Base-by-base conservation (phyloP, 2,113 vertebrate species). In the Bufo bufo region DNA sequence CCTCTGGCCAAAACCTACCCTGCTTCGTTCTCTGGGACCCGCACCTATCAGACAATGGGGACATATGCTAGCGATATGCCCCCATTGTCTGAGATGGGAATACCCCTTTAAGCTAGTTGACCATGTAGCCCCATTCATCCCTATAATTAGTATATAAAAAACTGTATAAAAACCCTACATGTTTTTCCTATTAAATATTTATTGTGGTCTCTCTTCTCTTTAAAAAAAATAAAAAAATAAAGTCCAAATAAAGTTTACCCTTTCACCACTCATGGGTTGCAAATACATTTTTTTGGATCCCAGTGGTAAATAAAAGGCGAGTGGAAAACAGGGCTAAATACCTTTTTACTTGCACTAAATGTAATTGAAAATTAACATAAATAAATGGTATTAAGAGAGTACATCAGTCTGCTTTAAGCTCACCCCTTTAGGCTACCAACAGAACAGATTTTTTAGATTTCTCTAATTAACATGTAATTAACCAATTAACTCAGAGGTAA, bases 391-490 rank as follows among this genome's bases (percentile, higher is more conserved):
- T 86, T 77, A 85, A 20, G 66, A 72, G 23, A 74, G 66, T 74
- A 82, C 79, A 88, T 83, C 69, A 69, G 77, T 69, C 85, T 81
- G 77, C 75, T 71, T 69, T 80, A 63, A 50, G 63, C 45, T 87
- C 65, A 87, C 77, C 63, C 69, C 87, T 84, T 77, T 82, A 75
- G 87, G 87, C 87, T 52, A 77, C 87, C 66, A 84, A 66, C 80
- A 83, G 69, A 61, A 83, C 69, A 65, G 87, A 84, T 83, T 88
- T 83, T 80, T 84, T 58, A 84, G 87, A 88, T 83, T 77, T 83
- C 63, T 23, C 66, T 88, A 84, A 88, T 88, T 88, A 88, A 88
- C 80, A 82, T 88, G 69, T 88, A 88, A 88, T 88, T 88, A 88
- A 83, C 80, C 80, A 88, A 88, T 88, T 88, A 88, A 83, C 69